These are phyloP conservation scores for Anguilla rostrata DNA, from an alignment of 2,113 vertebrate genomes.

Conservation along the genomic window DNA sequence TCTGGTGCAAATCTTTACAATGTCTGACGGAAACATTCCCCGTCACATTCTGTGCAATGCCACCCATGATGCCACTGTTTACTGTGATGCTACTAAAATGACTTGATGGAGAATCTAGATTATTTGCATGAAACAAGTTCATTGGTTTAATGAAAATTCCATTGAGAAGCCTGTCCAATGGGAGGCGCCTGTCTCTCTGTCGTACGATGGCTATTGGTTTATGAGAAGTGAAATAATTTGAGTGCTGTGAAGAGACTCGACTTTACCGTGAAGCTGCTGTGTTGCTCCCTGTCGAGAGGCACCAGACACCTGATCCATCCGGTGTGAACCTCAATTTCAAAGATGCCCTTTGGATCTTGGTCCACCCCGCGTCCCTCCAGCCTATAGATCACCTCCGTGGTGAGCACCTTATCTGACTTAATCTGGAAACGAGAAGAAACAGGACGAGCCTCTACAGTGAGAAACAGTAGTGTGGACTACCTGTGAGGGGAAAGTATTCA, in stretches of 20 bases:
- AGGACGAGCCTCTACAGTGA: not conserved
- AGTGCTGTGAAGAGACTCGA: not conserved
- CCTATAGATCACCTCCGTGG: conserved; percentile 88
- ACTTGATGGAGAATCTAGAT: not conserved
- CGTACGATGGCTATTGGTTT: not conserved
- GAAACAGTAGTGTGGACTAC: too few species aligned
- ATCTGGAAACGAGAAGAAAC: conserved; percentile 69
- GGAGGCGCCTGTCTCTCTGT: not conserved
- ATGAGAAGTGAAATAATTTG: not conserved
- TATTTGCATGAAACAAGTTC: not conserved
- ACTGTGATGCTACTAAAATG: not conserved
- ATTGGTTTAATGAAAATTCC: not conserved
- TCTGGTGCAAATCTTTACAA: too few species aligned
- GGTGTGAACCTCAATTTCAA: conserved; percentile 88
- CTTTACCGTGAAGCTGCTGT: conserved; percentile 80
- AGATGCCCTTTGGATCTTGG: conserved; percentile 85
- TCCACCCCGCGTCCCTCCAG: conserved; percentile 93
- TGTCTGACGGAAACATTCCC: too few species aligned
- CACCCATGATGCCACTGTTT: not conserved
- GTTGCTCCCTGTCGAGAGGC: conserved; percentile 87
- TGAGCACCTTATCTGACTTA: conserved; percentile 91
- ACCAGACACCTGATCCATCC: conserved; percentile 86
- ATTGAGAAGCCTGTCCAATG: not conserved
- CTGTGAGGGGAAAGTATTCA: not conserved
- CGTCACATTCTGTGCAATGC: too few species aligned